Base-by-base conservation (phyloP, 2,888 invertebrate genomes). In the Heteromyza rotundicornis region DNA sequence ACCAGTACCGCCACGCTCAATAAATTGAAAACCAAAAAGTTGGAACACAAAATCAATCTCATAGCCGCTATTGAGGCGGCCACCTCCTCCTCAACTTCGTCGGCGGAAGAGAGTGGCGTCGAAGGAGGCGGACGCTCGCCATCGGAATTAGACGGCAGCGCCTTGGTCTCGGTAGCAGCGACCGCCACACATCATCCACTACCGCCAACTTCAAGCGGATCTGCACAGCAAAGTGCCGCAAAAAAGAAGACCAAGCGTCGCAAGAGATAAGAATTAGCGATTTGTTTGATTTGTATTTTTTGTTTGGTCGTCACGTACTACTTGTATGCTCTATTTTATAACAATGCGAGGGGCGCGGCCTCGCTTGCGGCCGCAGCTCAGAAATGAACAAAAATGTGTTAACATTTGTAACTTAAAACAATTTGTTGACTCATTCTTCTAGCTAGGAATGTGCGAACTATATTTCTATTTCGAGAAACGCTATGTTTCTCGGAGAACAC, bases 221-320 rank as follows among this genome's bases (percentile, higher is more conserved):
- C 64, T 63, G 58, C 70, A 56, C 70, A 73, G 72, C 68, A 72
- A 68, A 73, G 70, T 75, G 76, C 68, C 64, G 68, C 78, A 71
- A 83, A 83, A 72, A 84, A 84, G 78, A 83, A 83, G 76, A 77
- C 81, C 1, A 82, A 81, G 68, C 80, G 81, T 19, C 84, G 83
- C 66, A 83, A 81, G 62, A 83, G 83, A 83, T 83, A 83, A 83
- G 83, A 82, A 78, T 84, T 83, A 83, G 81, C 81, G 69, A 81
- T 83, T 73, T 82, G 80, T 80, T 81, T 83, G 77, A 78, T 82
- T 80, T 82, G 80, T 79, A 79, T 81, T 71, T 82, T 80, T 76
- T 80, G 79, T 78, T 71, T 83, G 65, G 72, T 80, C 62, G 76
- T 72, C 47, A 73, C 77, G 65, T 82, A 81, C 75, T 82, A 80